Conservation (phyloP, 2,888 invertebrate genomes). For the Heterodera filipjevi region DNA sequence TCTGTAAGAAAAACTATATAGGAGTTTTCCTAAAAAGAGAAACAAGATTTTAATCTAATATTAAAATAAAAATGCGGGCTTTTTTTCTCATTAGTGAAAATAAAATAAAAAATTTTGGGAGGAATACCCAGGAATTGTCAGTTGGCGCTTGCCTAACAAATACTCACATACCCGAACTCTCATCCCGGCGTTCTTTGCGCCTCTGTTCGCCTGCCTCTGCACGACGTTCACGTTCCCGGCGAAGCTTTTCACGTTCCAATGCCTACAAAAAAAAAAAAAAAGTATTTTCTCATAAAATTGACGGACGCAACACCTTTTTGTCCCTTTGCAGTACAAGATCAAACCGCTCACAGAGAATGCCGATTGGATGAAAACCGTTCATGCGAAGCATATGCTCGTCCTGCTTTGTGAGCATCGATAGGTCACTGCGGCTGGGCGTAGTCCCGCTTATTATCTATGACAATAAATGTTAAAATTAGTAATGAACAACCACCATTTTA, state of each 20-base stretch:
- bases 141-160: too few species aligned
- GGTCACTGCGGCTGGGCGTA: not conserved
- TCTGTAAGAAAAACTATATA: too few species aligned
- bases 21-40: too few species aligned
- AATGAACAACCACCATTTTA: too few species aligned
- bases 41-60: too few species aligned
- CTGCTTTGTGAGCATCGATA: not conserved
- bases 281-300: not conserved
- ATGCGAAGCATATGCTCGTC: not conserved
- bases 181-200: not conserved
- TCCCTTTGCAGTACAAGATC: not conserved
- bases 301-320: not conserved
- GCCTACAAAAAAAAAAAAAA: not conserved
- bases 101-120: too few species aligned
- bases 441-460: too few species aligned
- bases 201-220: not conserved
- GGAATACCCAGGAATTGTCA: too few species aligned
- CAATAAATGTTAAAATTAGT: too few species aligned
- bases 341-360: conserved; percentile 16
- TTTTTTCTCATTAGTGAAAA: not conserved
- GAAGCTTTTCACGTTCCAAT: not conserved
- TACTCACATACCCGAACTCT: not conserved
- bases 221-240: not conserved
- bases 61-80: too few species aligned
- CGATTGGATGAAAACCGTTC: conserved; percentile 4